Evolutionary conservation across 1,140 invertebrate species (phyloP).

Genomic region (Gerris buenoi): DNA sequence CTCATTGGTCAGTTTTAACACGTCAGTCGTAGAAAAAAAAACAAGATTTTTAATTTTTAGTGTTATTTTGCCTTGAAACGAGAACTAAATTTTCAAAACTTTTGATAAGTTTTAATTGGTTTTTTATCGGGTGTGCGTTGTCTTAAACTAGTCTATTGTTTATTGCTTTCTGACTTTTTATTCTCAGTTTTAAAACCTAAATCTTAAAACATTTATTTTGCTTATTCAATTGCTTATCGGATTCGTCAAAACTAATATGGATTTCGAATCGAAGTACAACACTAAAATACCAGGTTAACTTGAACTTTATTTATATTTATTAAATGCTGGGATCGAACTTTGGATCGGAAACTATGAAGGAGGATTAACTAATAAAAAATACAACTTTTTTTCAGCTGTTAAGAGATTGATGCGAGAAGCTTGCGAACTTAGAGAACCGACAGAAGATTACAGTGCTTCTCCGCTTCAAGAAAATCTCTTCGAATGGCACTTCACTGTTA

Average conservation of each 20-base stretch:
- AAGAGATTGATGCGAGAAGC: conserved; percentile 89
- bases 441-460: conserved; percentile 78
- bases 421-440: conserved; percentile 64
- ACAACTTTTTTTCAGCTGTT: conserved; percentile 47
- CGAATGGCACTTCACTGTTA: conserved; percentile 95
- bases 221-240: background rate
- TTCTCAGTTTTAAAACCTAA: background rate
- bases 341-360: background rate
- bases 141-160: background rate
- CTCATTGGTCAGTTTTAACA: background rate
- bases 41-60: background rate
- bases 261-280: conserved; percentile 22
- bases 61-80: background rate
- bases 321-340: background rate
- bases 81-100: background rate
- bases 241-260: conserved; percentile 12
- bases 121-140: background rate
- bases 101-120: background rate
- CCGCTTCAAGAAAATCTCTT: conserved; percentile 92
- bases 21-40: background rate
- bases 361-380: background rate
- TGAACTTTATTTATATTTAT: conserved; percentile 9
- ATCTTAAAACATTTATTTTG: background rate
- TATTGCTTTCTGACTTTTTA: background rate
- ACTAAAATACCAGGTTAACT: conserved; percentile 20